Evolutionary conservation across 2,797 vertebrate species (phyloP), one percentile per base, ranked within the genome.

Genomic region (Cynopterus sphinx): DNA sequence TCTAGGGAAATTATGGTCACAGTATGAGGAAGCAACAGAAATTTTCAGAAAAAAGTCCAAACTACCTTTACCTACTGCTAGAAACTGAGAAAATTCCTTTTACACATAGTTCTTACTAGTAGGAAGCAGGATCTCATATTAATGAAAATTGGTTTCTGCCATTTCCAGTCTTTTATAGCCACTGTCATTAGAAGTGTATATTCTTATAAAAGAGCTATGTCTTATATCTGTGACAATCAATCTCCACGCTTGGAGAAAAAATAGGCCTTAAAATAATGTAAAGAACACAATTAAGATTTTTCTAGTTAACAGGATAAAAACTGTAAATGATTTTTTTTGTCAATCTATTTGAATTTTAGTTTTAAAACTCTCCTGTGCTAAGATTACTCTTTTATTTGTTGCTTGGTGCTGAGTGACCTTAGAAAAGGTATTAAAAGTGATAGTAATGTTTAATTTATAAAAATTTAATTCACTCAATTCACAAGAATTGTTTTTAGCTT

Each of bases 381-480:
- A 77, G 87, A 90, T 63, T 74, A 61, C 90, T 6, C 67, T n/a
- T 0, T 87, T 95, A n/a, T 67, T 95, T 90, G 73, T 31, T 63
- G 3, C 59, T 85, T 95, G 24, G 2, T 67, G 28, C 19, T 55
- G 73, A 87, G 90, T 68, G 11, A 53, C 9, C 16, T 33, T 74
- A 53, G 10, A 84, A 90, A 95, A 74, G 49, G 0, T 65, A 53
- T 75, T 77, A 15, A 86, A 83, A 88, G 19, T 61, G 9, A 90
- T 70, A 33, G 9, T 19, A 84, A 51, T 81, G 24, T 9, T 89
- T 85, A 67, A 7, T 94, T 82, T 84, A 10, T 49, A 89, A 84
- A 85, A 67, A 51, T n/a, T 33, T 49, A 87, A 57, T 83, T 78
- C 26, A 73, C 6, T 89, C n/a, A 70, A 39, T 84, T 4, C 41